Percentiles rank a stretch among this genome's conserved stretches.
phyloP scores from a whole-genome alignment of 1,140 invertebrate genomes.

The Cydia splendana region DNA sequence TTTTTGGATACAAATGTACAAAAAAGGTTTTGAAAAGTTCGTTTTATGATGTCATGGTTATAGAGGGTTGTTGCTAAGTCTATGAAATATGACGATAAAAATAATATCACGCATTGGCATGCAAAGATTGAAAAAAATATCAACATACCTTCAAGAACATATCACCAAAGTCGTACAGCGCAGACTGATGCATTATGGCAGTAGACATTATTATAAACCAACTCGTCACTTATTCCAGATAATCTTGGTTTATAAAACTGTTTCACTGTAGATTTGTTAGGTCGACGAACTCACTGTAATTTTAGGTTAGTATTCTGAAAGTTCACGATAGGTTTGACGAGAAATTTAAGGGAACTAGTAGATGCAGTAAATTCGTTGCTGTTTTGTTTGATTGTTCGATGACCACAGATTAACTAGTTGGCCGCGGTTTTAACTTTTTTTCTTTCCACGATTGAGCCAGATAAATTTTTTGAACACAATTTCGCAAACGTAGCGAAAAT shows the following conservation, averaged over 20 bases:
- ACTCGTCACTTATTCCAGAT: constrained; percentile 74
- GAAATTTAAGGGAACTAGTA: constrained; percentile 64
- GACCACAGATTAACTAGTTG: constrained; percentile 76
- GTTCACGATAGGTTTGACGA: constrained; percentile 66
- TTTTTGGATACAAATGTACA: not conserved
- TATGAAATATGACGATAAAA: not conserved
- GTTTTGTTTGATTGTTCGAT: constrained; percentile 74
- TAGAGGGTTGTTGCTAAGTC: not conserved
- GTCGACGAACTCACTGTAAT: constrained; percentile 71
- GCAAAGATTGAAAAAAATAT: constrained; percentile 37
- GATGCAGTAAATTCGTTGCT: constrained; percentile 63
- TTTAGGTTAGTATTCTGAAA: constrained; percentile 60
- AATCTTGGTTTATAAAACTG: constrained; percentile 56
- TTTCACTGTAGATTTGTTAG: constrained; percentile 65
- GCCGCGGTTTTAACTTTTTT: constrained; percentile 61
- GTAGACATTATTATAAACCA: constrained; percentile 77
- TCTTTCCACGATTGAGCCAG: constrained; percentile 64
- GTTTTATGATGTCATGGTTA: not conserved
- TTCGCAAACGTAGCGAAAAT: constrained; percentile 77
- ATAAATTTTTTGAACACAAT: constrained; percentile 75
- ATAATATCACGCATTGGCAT: not conserved
- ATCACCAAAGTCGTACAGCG: constrained; percentile 79
- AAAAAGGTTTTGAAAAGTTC: not conserved
- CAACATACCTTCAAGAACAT: constrained; percentile 77
- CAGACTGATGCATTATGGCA: constrained; percentile 80